Percentiles rank a stretch among this genome's conserved stretches.
Evolutionary conservation across 2,888 invertebrate species (phyloP).

Genomic region (Piscicola geometra): DNA sequence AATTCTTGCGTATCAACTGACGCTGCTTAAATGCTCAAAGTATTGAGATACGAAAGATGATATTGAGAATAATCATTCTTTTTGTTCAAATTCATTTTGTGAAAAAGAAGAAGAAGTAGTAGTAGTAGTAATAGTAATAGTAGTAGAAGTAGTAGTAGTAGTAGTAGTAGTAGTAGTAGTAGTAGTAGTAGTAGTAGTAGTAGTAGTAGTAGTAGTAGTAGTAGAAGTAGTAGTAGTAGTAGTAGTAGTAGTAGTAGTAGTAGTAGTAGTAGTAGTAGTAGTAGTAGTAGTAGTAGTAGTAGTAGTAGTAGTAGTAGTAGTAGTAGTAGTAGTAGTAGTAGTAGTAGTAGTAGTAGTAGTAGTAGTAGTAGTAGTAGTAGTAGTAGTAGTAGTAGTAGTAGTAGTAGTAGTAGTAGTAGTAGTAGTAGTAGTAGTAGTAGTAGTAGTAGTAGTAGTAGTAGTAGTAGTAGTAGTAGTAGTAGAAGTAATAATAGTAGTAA

Average conservation of each 20-base stretch:
- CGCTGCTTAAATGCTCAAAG: too few species aligned
- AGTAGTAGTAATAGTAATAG: too few species aligned
- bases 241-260: constrained; percentile 30
- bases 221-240: constrained; percentile 25
- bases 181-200: constrained; percentile 9
- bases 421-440: constrained; percentile 18
- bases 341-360: constrained; percentile 18
- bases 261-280: constrained; percentile 31
- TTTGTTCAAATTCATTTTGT: too few species aligned
- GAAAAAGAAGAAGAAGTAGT: too few species aligned
- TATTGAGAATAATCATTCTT: too few species aligned
- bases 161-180: too few species aligned
- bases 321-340: constrained; percentile 18
- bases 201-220: constrained; percentile 13
- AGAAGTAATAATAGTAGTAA: constrained; percentile 6
- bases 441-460: constrained; percentile 18
- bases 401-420: constrained; percentile 18
- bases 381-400: constrained; percentile 18
- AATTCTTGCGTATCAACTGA: too few species aligned
- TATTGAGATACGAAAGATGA: too few species aligned
- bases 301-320: constrained; percentile 18
- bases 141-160: too few species aligned
- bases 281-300: constrained; percentile 25
- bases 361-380: constrained; percentile 18
- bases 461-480: constrained; percentile 15